A percentile compares a stretch with the other conserved stretches of the same genome.
Conservation (phyloP, 2,797 vertebrate genomes). For the Parauchenoglanis punctatus region DNA sequence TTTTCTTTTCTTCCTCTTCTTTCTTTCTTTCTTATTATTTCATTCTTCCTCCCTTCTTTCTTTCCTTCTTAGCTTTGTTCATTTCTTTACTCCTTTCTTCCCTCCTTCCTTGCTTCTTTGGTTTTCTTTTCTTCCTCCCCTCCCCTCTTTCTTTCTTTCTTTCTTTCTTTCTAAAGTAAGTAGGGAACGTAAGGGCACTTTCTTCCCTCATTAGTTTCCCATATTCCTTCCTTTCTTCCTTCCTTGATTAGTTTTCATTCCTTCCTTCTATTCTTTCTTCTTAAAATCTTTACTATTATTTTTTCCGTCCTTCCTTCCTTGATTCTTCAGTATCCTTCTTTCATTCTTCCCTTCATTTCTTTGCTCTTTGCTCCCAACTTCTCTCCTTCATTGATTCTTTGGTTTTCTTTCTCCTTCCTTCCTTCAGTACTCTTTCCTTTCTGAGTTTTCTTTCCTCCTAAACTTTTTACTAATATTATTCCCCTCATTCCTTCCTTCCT, state of each 20-base stretch:
- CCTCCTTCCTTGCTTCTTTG: neutral
- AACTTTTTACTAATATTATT: neutral
- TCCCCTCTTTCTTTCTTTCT: neutral
- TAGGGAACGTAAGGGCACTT: too few relatives aligned
- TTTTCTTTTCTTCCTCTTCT: too few relatives aligned
- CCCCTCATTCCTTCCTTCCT: neutral
- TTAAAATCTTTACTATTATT: too few relatives aligned
- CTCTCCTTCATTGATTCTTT: neutral
- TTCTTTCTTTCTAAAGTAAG: neutral
- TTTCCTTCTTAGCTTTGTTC: neutral
- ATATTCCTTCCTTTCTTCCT: neutral
- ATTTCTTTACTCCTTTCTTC: neutral
- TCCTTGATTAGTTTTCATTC: neutral
- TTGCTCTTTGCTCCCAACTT: too few relatives aligned
- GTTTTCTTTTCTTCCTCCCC: neutral
- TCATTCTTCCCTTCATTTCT: neutral
- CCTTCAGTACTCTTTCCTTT: neutral
- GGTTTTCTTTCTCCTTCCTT: neutral
- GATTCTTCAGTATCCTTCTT: neutral
- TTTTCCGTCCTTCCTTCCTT: neutral
- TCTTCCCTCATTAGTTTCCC: neutral
- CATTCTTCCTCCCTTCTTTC: neutral
- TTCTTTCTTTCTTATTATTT: neutral
- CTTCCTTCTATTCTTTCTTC: neutral
- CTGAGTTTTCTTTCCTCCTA: neutral